A percentile compares a stretch with the other conserved stretches of the same genome.
These are phyloP conservation scores for Dasypogon diadema DNA, from an alignment of 2,888 invertebrate species.

Conservation along the genomic window DNA sequence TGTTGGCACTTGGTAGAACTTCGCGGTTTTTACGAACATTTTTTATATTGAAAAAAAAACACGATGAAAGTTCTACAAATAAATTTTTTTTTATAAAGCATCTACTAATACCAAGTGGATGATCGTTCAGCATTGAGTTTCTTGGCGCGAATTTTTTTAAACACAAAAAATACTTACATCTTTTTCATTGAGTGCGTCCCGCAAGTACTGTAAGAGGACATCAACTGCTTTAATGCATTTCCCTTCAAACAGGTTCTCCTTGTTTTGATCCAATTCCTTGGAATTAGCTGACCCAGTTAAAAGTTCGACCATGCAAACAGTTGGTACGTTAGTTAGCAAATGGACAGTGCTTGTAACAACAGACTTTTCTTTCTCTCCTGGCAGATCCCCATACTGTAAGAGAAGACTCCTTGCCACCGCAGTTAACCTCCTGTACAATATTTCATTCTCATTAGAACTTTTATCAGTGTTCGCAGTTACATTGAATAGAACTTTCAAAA, in stretches of 20 bases:
- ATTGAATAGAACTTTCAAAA: slow-evolving; percentile 84
- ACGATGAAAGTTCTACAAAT: too few species aligned
- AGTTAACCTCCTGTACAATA: slow-evolving; percentile 79
- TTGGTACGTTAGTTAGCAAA: slow-evolving; percentile 85
- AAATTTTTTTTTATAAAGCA: too few species aligned
- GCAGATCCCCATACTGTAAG: slow-evolving; percentile 65
- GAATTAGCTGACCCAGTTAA: slow-evolving; percentile 63
- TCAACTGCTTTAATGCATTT: slow-evolving; percentile 84
- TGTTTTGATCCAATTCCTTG: slow-evolving; percentile 60
- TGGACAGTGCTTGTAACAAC: slow-evolving; percentile 85
- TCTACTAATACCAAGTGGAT: too few species aligned
- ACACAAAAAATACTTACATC: slow-evolving; percentile 58
- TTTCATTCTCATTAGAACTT: slow-evolving; percentile 74
- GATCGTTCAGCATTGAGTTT: too few species aligned
- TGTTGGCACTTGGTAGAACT: too few species aligned
- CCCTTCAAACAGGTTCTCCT: slow-evolving; percentile 74
- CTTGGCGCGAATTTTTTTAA: too few species aligned
- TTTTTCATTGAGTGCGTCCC: slow-evolving; percentile 61
- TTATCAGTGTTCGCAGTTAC: slow-evolving; percentile 73
- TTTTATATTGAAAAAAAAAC: too few species aligned
- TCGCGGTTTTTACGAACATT: too few species aligned
- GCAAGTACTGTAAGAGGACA: slow-evolving; percentile 73
- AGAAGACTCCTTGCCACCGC: slow-evolving; percentile 79
- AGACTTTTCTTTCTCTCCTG: slow-evolving; percentile 73
- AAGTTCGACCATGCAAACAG: slow-evolving; percentile 78